These are phyloP conservation scores for Falco naumanni DNA, from an alignment of 2,797 vertebrate genomes.

Conservation along the genomic window DNA sequence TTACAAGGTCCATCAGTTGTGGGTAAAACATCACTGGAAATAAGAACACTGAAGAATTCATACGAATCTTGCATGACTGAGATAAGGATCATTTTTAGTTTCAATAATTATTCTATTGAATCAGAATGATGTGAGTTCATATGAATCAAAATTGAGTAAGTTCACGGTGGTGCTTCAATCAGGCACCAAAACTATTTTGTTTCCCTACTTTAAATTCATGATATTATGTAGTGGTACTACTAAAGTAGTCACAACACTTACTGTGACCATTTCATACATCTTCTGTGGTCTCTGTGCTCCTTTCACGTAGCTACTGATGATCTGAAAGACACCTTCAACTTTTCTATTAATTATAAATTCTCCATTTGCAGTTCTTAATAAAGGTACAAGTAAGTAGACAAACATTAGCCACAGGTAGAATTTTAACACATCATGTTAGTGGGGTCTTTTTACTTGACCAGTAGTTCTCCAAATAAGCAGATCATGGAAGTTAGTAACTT, in stretches of 20 bases:
- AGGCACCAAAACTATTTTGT: not conserved
- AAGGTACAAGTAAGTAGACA: not conserved
- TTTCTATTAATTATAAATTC: not conserved
- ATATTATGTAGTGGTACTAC: not conserved
- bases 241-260: not conserved
- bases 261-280: not conserved
- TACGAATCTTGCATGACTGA: not conserved
- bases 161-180: not conserved
- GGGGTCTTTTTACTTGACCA: not conserved
- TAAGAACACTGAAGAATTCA: not conserved
- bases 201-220: not conserved
- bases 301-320: not conserved
- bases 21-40: not conserved
- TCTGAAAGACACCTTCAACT: not conserved
- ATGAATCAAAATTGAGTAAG: not conserved
- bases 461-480: not conserved
- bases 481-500: not conserved
- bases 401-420: not conserved
- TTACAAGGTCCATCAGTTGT: not conserved
- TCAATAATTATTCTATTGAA: not conserved
- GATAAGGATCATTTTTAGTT: not conserved
- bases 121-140: not conserved
- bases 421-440: not conserved
- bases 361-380: not conserved
- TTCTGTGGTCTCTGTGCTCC: not conserved